Conservation (phyloP, 2,797 vertebrate genomes). For the Sarcophilus harrisii region DNA sequence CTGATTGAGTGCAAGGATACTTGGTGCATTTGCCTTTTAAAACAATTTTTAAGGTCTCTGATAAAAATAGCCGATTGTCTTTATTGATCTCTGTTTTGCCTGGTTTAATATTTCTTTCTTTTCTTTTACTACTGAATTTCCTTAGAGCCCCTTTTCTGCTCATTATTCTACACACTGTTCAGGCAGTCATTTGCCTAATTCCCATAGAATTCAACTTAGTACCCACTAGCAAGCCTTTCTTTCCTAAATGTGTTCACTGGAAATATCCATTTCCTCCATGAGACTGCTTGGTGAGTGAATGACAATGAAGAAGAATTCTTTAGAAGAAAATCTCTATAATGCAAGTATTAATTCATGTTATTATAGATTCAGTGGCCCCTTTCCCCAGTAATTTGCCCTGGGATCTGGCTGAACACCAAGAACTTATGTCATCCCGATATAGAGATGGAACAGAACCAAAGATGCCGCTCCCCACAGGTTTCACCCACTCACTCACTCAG, state of each 20-base stretch:
- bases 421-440: slow-evolving; percentile 14
- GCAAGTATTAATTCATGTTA: slow-evolving; percentile 43
- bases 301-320: slow-evolving; percentile 37
- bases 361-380: slow-evolving; percentile 43
- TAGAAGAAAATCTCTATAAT: slow-evolving; percentile 17
- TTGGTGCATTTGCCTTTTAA: slow-evolving; percentile 46
- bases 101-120: slow-evolving; percentile 75
- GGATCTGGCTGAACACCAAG: slow-evolving; percentile 52
- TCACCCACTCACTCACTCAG: slow-evolving; percentile 1
- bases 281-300: slow-evolving; percentile 9
- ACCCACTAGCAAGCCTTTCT: slow-evolving; percentile 53
- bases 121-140: slow-evolving; percentile 62
- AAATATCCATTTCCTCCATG: slow-evolving; percentile 43
- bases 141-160: slow-evolving; percentile 56
- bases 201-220: slow-evolving; percentile 49
- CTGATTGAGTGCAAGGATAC: slow-evolving; percentile 15
- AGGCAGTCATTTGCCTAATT: not conserved
- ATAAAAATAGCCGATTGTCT: slow-evolving; percentile 76
- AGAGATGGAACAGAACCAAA: slow-evolving; percentile 39
- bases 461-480: slow-evolving; percentile 4
- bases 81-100: slow-evolving; percentile 73
- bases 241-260: slow-evolving; percentile 40
- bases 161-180: slow-evolving; percentile 18
- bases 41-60: slow-evolving; percentile 64
- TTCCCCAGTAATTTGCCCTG: slow-evolving; percentile 1